Evolutionary conservation across 2,113 vertebrate species (phyloP).

Genomic region (Pandion haliaetus): DNA sequence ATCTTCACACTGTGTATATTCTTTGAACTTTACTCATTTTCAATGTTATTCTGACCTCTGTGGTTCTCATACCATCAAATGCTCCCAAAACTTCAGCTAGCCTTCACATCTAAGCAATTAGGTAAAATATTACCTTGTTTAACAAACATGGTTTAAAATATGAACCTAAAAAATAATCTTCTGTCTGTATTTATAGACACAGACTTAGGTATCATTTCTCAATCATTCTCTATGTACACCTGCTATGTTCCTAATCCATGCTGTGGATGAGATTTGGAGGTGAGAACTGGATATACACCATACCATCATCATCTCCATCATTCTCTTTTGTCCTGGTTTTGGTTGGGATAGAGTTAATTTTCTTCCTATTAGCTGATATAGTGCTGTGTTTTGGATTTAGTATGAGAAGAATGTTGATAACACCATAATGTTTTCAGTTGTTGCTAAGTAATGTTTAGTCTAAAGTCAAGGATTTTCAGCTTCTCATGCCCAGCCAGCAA

Average conservation of each 20-base stretch:
- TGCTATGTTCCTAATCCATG: not conserved
- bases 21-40: not conserved
- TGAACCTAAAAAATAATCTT: not conserved
- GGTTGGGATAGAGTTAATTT: too few species aligned
- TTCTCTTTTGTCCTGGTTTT: not conserved
- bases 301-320: not conserved
- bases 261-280: not conserved
- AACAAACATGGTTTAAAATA: not conserved
- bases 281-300: not conserved
- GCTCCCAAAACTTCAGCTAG: not conserved
- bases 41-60: not conserved
- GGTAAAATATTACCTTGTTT: not conserved
- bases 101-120: not conserved
- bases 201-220: not conserved
- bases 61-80: not conserved
- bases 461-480: too few species aligned
- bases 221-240: rapidly evolving
- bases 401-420: too few species aligned
- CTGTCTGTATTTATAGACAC: not conserved
- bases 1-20: not conserved
- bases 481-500: too few species aligned
- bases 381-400: too few species aligned
- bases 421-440: too few species aligned
- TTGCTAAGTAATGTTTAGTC: too few species aligned
- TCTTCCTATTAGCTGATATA: too few species aligned